phyloP scores from a whole-genome alignment of 2,113 vertebrate species.

The Anarrhichthys ocellatus region DNA sequence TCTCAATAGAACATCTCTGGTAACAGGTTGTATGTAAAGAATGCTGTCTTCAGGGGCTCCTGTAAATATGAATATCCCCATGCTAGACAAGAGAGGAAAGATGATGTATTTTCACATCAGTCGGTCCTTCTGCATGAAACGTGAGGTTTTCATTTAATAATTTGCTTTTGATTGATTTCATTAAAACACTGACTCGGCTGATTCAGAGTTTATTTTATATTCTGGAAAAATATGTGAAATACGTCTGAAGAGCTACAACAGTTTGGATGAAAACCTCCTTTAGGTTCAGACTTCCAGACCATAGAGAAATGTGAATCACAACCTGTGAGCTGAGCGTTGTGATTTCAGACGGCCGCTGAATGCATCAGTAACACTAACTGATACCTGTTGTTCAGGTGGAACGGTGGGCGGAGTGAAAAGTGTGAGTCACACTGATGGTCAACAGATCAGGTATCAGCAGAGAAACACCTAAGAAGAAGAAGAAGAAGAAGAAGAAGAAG shows the following conservation, averaged over 20 bases:
- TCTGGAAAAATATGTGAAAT: too few species aligned
- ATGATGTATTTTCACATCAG: not conserved
- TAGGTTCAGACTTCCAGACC: not conserved
- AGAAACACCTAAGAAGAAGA: not conserved
- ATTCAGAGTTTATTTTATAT: too few species aligned
- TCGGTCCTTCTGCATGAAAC: not conserved
- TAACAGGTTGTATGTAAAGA: not conserved
- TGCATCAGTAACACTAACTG: conserved; percentile 5
- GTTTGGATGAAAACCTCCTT: not conserved
- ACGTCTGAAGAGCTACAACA: too few species aligned
- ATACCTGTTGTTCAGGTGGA: conserved; percentile 45
- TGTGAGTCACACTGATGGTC: not conserved
- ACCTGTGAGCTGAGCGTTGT: rapidly evolving
- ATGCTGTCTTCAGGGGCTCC: not conserved
- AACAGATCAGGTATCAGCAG: conserved; percentile 45
- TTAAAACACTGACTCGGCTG: too few species aligned
- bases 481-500: not conserved
- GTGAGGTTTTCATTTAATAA: too few species aligned
- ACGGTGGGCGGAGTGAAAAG: conserved; percentile 17
- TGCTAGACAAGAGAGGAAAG: not conserved
- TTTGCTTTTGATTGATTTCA: too few species aligned
- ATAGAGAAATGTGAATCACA: not conserved
- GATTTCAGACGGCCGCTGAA: conserved; percentile 21
- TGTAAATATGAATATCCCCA: not conserved
- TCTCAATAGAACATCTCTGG: conserved; percentile 16